Conservation (phyloP, 2,113 vertebrate species). For the Chauna torquata region DNA sequence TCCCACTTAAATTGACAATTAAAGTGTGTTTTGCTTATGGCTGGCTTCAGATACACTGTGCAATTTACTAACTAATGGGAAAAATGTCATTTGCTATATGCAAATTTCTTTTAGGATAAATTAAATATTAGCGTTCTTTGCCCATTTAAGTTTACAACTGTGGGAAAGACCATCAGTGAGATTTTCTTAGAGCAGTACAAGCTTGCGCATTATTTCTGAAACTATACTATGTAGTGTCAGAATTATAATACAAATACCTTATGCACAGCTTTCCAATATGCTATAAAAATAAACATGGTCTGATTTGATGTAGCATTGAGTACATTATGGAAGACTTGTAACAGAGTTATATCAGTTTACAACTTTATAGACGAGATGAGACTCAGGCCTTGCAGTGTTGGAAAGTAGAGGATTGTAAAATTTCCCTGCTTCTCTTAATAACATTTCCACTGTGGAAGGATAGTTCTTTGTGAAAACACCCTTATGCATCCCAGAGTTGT, state of each 20-base stretch:
- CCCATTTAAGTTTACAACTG: slow-evolving; percentile 8
- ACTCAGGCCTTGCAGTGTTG: not conserved
- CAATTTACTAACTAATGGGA: slow-evolving; percentile 35
- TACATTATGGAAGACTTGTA: not conserved
- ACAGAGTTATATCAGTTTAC: not conserved
- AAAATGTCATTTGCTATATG: not conserved
- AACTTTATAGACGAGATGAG: not conserved
- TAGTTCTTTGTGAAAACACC: not conserved
- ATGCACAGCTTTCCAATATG: not conserved
- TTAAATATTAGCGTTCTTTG: slow-evolving; percentile 31
- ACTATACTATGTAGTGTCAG: not conserved
- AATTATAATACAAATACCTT: not conserved
- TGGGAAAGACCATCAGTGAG: not conserved
- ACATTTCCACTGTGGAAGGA: not conserved
- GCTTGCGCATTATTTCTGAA: not conserved
- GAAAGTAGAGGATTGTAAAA: not conserved
- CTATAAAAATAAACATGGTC: not conserved
- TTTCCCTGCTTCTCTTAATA: not conserved
- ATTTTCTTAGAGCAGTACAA: not conserved
- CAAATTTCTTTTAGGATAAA: not conserved
- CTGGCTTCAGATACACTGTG: slow-evolving; percentile 7
- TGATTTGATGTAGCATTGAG: not conserved
- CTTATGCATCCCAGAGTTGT: not conserved
- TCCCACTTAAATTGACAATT: slow-evolving; percentile 50
- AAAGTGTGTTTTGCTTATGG: slow-evolving; percentile 6